phyloP scores from a whole-genome alignment of 2,888 invertebrate species.

The Pyrgus malvae region DNA sequence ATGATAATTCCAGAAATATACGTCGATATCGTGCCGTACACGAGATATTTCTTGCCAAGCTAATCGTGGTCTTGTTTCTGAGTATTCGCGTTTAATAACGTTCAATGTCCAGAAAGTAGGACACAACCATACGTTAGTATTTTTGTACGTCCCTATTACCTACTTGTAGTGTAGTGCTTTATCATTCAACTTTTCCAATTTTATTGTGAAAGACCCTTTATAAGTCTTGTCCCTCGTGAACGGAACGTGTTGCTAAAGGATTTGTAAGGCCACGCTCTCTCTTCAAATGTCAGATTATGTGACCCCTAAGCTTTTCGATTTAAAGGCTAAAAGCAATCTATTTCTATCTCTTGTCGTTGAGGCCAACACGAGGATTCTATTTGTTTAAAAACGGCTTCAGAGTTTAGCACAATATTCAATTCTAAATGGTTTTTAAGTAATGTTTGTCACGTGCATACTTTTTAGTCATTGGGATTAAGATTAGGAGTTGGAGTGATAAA shows the following conservation, averaged over 20 bases:
- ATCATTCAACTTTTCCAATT: conserved; percentile 1
- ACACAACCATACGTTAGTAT: conserved; percentile 15
- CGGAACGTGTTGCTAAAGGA: not conserved
- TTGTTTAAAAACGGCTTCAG: too few species aligned
- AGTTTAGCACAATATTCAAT: too few species aligned
- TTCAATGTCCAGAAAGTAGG: conserved; percentile 25
- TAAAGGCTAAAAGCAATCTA: too few species aligned
- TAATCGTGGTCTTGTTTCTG: conserved; percentile 20
- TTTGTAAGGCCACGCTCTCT: conserved; percentile 9
- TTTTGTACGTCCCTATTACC: conserved; percentile 26
- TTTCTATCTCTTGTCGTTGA: too few species aligned
- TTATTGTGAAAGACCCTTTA: not conserved
- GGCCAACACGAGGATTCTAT: too few species aligned
- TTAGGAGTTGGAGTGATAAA: not conserved
- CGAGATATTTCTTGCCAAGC: conserved; percentile 19
- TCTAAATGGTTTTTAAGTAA: too few species aligned
- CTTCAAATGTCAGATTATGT: conserved; percentile 9
- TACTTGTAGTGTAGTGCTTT: conserved; percentile 3
- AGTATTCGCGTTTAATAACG: conserved; percentile 16
- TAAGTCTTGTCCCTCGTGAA: conserved; percentile 3
- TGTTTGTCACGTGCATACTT: not conserved
- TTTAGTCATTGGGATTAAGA: not conserved
- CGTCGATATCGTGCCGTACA: conserved; percentile 5
- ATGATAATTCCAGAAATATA: too few species aligned
- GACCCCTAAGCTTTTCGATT: not conserved